Evolutionary conservation across 2,113 vertebrate species (phyloP), one percentile per base, ranked within the genome.

Genomic region (Thamnophis sirtalis): DNA sequence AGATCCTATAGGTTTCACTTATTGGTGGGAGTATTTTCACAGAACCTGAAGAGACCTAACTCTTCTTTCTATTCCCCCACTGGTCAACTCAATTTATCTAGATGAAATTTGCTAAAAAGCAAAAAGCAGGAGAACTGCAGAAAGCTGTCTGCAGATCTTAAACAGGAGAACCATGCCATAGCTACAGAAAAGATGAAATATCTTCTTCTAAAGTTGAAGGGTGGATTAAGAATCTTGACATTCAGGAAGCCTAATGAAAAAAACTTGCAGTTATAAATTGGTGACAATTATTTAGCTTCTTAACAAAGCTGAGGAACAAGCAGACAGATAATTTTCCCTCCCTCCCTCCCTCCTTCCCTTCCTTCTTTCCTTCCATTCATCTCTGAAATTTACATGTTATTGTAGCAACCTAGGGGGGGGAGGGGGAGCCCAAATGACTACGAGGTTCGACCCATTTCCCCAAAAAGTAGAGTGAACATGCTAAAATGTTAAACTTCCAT

Each of bases 331-430:
- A 26, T 28, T 38, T 43, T 22, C 0, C 7, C 28, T 26, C 2
- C n/a, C 22, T 43, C 15, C 4, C 10, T 50, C 2, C 5, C n/a
- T 26, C 9, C 1, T 15, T 33, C 0, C n/a, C 11, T 33, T 1
- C 28, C 17, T 53, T 3, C 24, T 11, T 86, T 13, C 84, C 26
- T 11, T 10, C 26, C 11, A 43, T 26, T 51, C 24, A 3, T 84
- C 4, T 43, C 55, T 48, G 33, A 19, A 60, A n/a, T 9, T 24
- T 24, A 28, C 4, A 51, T 51, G 55, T 51, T 87, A 49, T 17
- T 60, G 7, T 60, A 50, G 9, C 43, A 85, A 33, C 6, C 43
- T 43, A 43, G 43, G 43, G 5, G 43, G 43, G 54, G 84, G 5
- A 28, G 28, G 28, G n/a, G 9, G 1, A 55, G 21, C 2, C 33